Evolutionary conservation across 2,888 invertebrate species (phyloP).

Genomic region (Phengaris alcon): DNA sequence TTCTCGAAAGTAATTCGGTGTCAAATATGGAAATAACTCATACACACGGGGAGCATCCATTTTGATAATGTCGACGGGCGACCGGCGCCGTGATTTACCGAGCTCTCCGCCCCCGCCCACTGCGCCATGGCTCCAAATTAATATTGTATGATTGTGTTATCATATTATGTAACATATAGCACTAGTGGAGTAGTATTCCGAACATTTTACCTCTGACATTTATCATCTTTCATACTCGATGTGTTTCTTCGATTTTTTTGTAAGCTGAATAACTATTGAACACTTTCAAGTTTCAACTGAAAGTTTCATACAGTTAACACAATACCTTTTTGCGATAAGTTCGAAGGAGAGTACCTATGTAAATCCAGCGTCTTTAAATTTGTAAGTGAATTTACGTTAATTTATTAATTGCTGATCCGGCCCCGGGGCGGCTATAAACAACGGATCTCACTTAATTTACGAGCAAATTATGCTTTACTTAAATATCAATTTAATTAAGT

Average conservation of each 20-base stretch:
- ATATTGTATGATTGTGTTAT: conserved; percentile 8
- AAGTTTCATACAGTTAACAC: too few species aligned
- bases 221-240: too few species aligned
- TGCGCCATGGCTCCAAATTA: conserved; percentile 28
- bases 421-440: conserved; percentile 65
- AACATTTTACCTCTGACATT: background rate
- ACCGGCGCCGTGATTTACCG: conserved; percentile 72
- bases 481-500: conserved; percentile 80
- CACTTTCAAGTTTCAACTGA: background rate
- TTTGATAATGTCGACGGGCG: conserved; percentile 75
- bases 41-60: conserved; percentile 74
- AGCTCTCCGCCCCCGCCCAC: conserved; percentile 47
- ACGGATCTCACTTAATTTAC: conserved; percentile 77
- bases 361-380: conserved; percentile 1
- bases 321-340: background rate
- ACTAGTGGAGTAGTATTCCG: background rate
- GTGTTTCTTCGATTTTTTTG: too few species aligned
- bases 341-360: background rate
- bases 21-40: conserved; percentile 80
- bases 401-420: conserved; percentile 77
- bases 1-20: conserved; percentile 79
- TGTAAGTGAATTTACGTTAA: conserved; percentile 63
- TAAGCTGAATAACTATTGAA: too few species aligned
- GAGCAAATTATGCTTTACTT: conserved; percentile 78
- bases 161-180: background rate